Base-by-base conservation (phyloP, 2,888 invertebrate species). In the Steinernema hermaphroditum region DNA sequence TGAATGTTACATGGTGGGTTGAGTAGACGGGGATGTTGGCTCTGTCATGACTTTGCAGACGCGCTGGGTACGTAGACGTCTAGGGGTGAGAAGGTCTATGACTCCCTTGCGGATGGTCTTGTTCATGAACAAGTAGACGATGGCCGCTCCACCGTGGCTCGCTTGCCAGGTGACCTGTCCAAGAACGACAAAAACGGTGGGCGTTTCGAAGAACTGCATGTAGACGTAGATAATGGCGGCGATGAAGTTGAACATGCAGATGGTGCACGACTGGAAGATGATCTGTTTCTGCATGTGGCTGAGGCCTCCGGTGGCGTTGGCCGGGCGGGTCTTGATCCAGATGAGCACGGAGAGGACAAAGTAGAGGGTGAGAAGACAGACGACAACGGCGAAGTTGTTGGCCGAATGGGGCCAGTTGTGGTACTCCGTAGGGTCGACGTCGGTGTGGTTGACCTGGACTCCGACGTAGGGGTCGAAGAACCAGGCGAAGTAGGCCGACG, bases 381-480 rank as follows among this genome's bases (percentile, higher is more conserved):
- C 27, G 32, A 62, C 62, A 32, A 62, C 62, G 2, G 62, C 29
- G 29, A 62, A 62, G 34, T 62, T 62, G 62, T 62, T 62, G 32
- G 62, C 62, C 29, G 62, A 62, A 32, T 62, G 62, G 14, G 62
- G 62, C 62, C 62, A 62, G 34, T 62, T 62, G 62, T 32, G 62
- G 62, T 62, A 62, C 62, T 62, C 62, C 9, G 62, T 16, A 34
- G 32, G 29, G 32, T 62, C 14, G 2, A 62, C 62, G 16, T 14
- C 32, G 14, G 29, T 29, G 2, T 22, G 2, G 62, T 22, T 62
- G 32, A 62, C 62, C 6, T 62, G 27, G 9, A 32, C 29, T 1
- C 69, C 69, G 41, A 73, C 71, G 19, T 72, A 76, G n/a, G 76
- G 76, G 43, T 76, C 76, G 14, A 74, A 76, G 70, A 74, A 76